Evolutionary conservation across 2,797 vertebrate genomes (phyloP), one percentile per base, ranked within the genome.

Genomic region (Diplodus puntazzo): DNA sequence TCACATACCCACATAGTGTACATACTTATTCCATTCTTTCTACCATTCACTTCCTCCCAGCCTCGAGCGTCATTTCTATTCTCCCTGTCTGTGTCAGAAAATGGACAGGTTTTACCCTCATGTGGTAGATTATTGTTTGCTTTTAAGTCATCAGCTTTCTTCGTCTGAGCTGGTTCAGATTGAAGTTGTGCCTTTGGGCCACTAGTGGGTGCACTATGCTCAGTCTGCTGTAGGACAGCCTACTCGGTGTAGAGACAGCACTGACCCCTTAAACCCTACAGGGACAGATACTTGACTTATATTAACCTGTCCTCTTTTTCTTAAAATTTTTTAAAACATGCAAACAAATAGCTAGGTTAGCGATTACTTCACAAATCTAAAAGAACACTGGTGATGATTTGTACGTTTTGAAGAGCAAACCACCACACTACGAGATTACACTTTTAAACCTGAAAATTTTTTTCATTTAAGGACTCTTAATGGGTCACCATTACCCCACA

Each of bases 151-250:
- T 61, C 54, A 25, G 11, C 27, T 3, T 11, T 25, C 23, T 73
- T 65, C 17, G 53, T 30, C 20, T 46, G 3, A n/a, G 46, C 57
- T 11, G 30, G 9, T 74, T 73, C 48, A 57, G 30, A 39, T 1
- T 74, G 80, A 77, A 85, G 66, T 84, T 82, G 16, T 20, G n/a
- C n/a, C 60, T 75, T 12, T 55, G 14, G 34, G 69, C 94, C 95
- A 95, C 94, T 91, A 94, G 95, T 95, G 90, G 95, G 94, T 61
- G 88, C 90, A 80, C 86, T 88, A 58, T 60, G 63, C 77, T 78
- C 81, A 88, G 55, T 59, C 16, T 82, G 74, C 30, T 63, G 30
- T 30, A 39, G 18, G 17, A 14, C 21, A 43, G n/a, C 34, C 27
- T 14, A 52, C 42, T 67, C 50, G 25, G 17, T 11, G 2, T 61